These are phyloP conservation scores for Sylvicapra grimmia DNA, from an alignment of 2,113 vertebrate species.

Conservation along the genomic window DNA sequence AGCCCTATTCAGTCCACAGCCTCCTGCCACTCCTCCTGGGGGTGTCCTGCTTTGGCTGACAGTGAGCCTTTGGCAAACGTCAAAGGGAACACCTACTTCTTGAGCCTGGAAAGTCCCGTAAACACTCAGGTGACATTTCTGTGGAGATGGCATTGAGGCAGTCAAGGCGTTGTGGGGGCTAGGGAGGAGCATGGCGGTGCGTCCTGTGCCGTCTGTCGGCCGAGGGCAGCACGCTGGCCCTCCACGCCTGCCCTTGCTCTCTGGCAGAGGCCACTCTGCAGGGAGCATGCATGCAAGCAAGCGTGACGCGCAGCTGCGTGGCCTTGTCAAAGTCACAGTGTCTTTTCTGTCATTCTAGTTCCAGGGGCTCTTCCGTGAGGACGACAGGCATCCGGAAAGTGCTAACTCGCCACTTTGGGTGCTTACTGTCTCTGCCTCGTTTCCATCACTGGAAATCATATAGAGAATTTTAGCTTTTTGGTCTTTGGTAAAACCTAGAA, in stretches of 20 bases:
- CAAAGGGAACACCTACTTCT: neutral
- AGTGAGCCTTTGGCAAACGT: neutral
- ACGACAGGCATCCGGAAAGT: constrained; percentile 75
- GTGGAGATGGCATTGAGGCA: neutral
- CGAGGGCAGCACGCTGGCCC: constrained; percentile 10
- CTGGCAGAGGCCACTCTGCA: neutral
- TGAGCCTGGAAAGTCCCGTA: neutral
- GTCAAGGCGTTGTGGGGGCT: neutral
- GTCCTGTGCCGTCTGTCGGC: neutral
- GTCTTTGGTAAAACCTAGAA: constrained; percentile 63
- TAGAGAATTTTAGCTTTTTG: constrained; percentile 67
- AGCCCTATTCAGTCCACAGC: neutral
- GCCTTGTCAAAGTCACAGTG: constrained; percentile 59
- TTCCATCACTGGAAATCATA: constrained; percentile 58
- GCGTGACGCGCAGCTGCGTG: neutral
- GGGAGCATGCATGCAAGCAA: constrained; percentile 35
- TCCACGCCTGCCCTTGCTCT: neutral
- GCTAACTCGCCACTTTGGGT: constrained; percentile 71
- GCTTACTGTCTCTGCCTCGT: constrained; percentile 70
- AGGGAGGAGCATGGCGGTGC: neutral
- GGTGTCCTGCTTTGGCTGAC: neutral
- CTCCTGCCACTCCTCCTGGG: neutral
- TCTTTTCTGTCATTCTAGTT: constrained; percentile 78
- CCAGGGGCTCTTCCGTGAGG: constrained; percentile 75
- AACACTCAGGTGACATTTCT: neutral